phyloP scores from a whole-genome alignment of 2,797 vertebrate genomes.

The Sphenopsis melanotis region DNA sequence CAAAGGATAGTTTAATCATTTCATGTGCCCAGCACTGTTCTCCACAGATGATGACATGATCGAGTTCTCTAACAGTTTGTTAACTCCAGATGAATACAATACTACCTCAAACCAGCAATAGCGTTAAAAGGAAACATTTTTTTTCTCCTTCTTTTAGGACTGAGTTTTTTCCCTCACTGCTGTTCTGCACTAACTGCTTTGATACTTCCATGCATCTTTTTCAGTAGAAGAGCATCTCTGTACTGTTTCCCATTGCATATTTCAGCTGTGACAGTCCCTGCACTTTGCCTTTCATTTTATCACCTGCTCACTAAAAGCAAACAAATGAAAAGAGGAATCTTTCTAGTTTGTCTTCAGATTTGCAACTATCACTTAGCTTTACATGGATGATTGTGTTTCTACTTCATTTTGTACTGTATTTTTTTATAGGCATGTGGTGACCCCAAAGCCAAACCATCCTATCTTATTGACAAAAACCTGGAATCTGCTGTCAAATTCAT shows the following conservation, averaged over 20 bases:
- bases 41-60: constrained; percentile 42
- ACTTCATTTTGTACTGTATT: constrained; percentile 59
- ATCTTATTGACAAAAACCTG: constrained; percentile 98
- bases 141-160: constrained; percentile 74
- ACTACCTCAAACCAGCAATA: constrained; percentile 74
- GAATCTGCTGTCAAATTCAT: constrained; percentile 99
- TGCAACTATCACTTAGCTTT: constrained; percentile 48
- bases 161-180: constrained; percentile 78
- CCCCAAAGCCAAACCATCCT: constrained; percentile 98
- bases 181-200: constrained; percentile 83
- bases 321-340: constrained; percentile 64
- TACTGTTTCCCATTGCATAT: constrained; percentile 81
- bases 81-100: constrained; percentile 69
- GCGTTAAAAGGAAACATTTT: constrained; percentile 26
- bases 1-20: constrained; percentile 42
- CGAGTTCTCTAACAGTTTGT: constrained; percentile 68
- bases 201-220: constrained; percentile 79
- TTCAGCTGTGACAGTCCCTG: constrained; percentile 81
- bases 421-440: constrained; percentile 93
- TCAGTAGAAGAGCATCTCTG: constrained; percentile 82
- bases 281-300: constrained; percentile 82
- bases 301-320: constrained; percentile 77
- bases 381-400: constrained; percentile 21
- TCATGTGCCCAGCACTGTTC: constrained; percentile 51
- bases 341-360: constrained; percentile 72